Evolutionary conservation across 2,797 vertebrate genomes (phyloP).

Genomic region (Acanthurus tractus): DNA sequence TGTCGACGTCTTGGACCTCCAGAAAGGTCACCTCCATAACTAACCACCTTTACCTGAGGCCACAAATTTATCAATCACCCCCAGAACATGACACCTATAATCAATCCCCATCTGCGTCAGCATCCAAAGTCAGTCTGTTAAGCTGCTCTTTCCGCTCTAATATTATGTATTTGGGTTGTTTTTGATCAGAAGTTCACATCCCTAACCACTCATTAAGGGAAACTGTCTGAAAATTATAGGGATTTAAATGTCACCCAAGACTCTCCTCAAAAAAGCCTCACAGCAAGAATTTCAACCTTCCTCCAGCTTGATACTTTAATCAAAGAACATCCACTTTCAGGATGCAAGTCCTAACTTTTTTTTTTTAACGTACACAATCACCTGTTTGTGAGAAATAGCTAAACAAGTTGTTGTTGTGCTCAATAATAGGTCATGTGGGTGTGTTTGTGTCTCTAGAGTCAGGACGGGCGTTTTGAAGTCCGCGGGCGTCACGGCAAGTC

Average conservation of each 20-base stretch:
- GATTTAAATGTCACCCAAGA: neutral
- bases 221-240: constrained; percentile 5
- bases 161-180: constrained; percentile 8
- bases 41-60: too few species aligned
- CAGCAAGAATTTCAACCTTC: neutral
- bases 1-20: too few species aligned
- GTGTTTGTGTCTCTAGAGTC: constrained; percentile 85
- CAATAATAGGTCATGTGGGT: neutral
- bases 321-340: neutral
- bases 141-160: neutral
- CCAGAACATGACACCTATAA: neutral
- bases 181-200: constrained; percentile 2
- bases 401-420: neutral
- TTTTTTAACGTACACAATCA: neutral
- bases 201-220: constrained; percentile 9
- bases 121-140: neutral
- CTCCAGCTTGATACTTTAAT: neutral
- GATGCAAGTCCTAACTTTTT: neutral
- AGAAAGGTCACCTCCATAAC: too few species aligned
- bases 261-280: neutral
- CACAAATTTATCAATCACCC: too few species aligned
- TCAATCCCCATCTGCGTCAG: neutral
- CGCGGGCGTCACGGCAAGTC: constrained; percentile 93
- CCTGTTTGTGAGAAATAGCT: neutral
- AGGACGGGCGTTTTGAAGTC: constrained; percentile 93